Percentiles rank a stretch among this genome's conserved stretches.
phyloP scores from a whole-genome alignment of 2,888 invertebrate species.

The Unio pictorum region DNA sequence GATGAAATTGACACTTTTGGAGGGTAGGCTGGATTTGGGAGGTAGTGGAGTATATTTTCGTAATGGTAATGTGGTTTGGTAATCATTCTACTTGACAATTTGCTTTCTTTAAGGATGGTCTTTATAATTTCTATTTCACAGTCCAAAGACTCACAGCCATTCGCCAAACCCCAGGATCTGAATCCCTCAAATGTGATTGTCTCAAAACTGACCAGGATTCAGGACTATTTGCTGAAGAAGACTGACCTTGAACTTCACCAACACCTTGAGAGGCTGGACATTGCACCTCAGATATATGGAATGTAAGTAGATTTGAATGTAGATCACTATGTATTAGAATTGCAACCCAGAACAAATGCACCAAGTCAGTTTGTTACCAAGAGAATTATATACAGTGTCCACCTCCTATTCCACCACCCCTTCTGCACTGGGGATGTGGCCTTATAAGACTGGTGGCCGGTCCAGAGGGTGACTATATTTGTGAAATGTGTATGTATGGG shows the following conservation, averaged over 20 bases:
- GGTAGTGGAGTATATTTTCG: too few relatives aligned
- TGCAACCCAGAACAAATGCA: too few relatives aligned
- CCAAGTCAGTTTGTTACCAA: too few relatives aligned
- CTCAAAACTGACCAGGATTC: conserved; percentile 72
- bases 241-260: conserved; percentile 78
- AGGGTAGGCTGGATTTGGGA: too few relatives aligned
- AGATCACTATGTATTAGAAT: not conserved
- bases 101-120: not conserved
- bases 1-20: too few relatives aligned
- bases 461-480: too few relatives aligned
- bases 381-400: too few relatives aligned
- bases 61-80: too few relatives aligned
- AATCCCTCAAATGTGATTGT: conserved; percentile 72
- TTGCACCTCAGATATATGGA: conserved; percentile 88
- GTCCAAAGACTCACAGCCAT: conserved; percentile 56
- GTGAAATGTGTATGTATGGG: too few relatives aligned
- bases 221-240: conserved; percentile 79
- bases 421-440: too few relatives aligned
- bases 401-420: too few relatives aligned
- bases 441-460: too few relatives aligned
- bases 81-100: not conserved
- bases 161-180: conserved; percentile 70
- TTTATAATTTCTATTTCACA: conserved; percentile 1
- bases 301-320: conserved; percentile 77
- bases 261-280: conserved; percentile 81